Conservation (phyloP, 2,888 invertebrate genomes). For the Glaucopsyche alexis region DNA sequence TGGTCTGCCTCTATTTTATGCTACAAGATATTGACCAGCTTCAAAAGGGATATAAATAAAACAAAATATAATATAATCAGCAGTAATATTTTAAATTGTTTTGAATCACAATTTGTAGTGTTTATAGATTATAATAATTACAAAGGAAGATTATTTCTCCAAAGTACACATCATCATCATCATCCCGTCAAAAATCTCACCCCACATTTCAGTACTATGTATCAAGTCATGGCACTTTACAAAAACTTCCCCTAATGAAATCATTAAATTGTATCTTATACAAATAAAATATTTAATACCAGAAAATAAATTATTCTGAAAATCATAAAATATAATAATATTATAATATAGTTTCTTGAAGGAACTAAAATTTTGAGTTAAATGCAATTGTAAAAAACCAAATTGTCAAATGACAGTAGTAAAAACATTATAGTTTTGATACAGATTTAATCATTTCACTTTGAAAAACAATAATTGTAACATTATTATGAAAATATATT, state of each 20-base stretch:
- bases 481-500: conserved; percentile 29
- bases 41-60: conserved; percentile 50
- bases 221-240: conserved; percentile 21
- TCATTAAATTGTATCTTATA: conserved; percentile 7
- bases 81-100: conserved; percentile 80
- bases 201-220: conserved; percentile 29
- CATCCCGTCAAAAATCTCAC: conserved; percentile 41
- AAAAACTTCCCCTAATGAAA: conserved; percentile 8
- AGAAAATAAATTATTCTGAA: background rate
- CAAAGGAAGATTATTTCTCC: conserved; percentile 75
- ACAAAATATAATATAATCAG: conserved; percentile 66
- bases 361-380: background rate
- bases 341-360: too few species aligned
- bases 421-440: background rate
- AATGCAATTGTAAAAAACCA: too few species aligned
- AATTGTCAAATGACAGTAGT: background rate
- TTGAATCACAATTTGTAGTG: conserved; percentile 79
- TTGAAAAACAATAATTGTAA: conserved; percentile 8
- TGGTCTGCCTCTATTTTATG: too few species aligned
- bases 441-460: conserved; percentile 8
- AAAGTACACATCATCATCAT: conserved; percentile 65
- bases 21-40: background rate
- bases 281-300: background rate
- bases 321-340: background rate
- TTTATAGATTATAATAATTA: conserved; percentile 78